These are phyloP conservation scores for Pluvianellus socialis DNA, from an alignment of 2,113 vertebrate genomes.

Conservation along the genomic window DNA sequence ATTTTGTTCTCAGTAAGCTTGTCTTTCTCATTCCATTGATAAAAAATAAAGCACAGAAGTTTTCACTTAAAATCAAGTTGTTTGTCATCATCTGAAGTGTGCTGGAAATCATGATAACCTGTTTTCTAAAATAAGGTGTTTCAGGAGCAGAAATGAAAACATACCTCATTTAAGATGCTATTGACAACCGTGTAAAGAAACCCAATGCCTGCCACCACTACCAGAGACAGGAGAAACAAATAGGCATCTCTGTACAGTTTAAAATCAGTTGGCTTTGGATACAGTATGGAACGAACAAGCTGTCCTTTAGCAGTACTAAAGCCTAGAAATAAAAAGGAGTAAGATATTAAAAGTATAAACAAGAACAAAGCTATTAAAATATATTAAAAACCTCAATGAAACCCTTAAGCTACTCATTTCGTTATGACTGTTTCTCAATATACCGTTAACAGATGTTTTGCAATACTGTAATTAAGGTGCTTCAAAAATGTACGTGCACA, in stretches of 20 bases:
- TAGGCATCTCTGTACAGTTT: constrained; percentile 97
- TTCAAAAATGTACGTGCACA: background rate
- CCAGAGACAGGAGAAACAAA: constrained; percentile 93
- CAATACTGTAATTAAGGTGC: constrained; percentile 1
- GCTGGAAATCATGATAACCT: background rate
- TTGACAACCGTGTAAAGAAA: constrained; percentile 92
- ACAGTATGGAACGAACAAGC: constrained; percentile 94
- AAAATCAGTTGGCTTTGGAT: constrained; percentile 97
- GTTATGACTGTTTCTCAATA: background rate
- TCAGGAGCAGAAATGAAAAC: background rate
- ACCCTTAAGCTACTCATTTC: constrained; percentile 21
- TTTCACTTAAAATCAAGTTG: background rate
- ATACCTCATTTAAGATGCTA: constrained; percentile 88
- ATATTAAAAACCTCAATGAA: background rate
- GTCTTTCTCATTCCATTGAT: background rate
- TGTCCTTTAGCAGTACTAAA: constrained; percentile 97
- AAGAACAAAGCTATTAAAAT: background rate
- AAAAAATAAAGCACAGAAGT: background rate
- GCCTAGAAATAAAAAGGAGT: constrained; percentile 71
- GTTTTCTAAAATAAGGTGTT: background rate
- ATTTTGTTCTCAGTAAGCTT: background rate
- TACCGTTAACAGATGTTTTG: background rate
- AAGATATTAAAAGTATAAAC: background rate
- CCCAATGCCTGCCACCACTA: constrained; percentile 89
- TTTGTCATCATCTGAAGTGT: background rate